Evolutionary conservation across 1,140 invertebrate species (phyloP).

Genomic region (Hycleus phaleratus): DNA sequence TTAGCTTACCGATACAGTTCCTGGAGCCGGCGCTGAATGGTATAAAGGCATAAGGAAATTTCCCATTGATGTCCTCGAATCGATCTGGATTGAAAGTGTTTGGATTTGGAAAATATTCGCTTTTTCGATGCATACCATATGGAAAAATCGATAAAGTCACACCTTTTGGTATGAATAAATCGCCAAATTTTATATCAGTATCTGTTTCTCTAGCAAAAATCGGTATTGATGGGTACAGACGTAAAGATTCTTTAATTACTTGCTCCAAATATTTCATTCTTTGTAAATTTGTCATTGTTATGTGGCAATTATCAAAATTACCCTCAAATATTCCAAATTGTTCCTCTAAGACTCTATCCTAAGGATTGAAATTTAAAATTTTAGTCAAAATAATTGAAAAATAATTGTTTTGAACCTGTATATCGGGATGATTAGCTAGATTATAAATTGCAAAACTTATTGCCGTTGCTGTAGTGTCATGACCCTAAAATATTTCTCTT

Average conservation of each 20-base stretch:
- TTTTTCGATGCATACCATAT: constrained; percentile 52
- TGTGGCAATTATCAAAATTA: not conserved
- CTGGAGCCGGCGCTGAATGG: constrained; percentile 52
- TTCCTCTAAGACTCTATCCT: constrained; percentile 2
- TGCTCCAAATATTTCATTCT: constrained; percentile 55
- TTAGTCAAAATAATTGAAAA: not conserved
- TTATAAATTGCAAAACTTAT: constrained; percentile 52
- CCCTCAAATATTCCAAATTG: constrained; percentile 1
- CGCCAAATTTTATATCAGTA: constrained; percentile 25
- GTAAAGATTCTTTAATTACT: constrained; percentile 54
- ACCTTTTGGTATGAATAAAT: not conserved
- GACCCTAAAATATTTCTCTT: constrained; percentile 36
- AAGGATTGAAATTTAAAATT: not conserved
- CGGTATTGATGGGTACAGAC: constrained; percentile 57
- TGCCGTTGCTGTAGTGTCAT: constrained; percentile 64
- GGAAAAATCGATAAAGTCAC: constrained; percentile 15
- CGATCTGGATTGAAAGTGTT: constrained; percentile 62
- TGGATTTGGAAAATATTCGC: constrained; percentile 53
- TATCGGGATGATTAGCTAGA: constrained; percentile 50
- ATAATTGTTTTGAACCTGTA: constrained; percentile 17
- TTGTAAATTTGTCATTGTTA: constrained; percentile 42
- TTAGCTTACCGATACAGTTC: constrained; percentile 47
- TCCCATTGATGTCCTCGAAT: constrained; percentile 44
- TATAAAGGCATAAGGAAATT: constrained; percentile 44
- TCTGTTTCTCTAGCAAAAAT: constrained; percentile 42